phyloP scores from a whole-genome alignment of 2,888 invertebrate species.

The Xylota sylvarum region DNA sequence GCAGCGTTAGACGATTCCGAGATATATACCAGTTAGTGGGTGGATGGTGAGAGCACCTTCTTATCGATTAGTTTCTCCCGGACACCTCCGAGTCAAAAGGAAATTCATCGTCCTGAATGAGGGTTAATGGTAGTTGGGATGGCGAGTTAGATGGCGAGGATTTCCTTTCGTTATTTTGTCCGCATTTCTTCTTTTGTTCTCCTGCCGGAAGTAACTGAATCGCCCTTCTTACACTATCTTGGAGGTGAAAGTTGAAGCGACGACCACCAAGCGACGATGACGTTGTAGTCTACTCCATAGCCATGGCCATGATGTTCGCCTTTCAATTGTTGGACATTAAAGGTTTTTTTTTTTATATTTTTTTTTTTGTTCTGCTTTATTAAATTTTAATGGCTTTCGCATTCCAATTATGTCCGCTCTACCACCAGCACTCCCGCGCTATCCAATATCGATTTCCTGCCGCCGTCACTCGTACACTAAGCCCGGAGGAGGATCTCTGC shows the following conservation, averaged over 20 bases:
- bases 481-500: not conserved
- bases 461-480: slow-evolving; percentile 32
- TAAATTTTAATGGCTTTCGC: slow-evolving; percentile 72
- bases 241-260: slow-evolving; percentile 24
- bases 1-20: not conserved
- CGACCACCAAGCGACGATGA: slow-evolving; percentile 21
- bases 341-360: slow-evolving; percentile 36
- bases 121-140: slow-evolving; percentile 15
- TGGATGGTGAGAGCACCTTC: slow-evolving; percentile 25
- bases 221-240: slow-evolving; percentile 32
- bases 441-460: slow-evolving; percentile 59
- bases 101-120: slow-evolving; percentile 14
- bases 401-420: slow-evolving; percentile 58
- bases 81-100: slow-evolving; percentile 32
- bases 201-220: slow-evolving; percentile 55
- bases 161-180: slow-evolving; percentile 49
- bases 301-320: slow-evolving; percentile 45
- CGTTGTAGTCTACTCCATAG: slow-evolving; percentile 4
- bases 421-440: not conserved
- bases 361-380: slow-evolving; percentile 48
- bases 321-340: slow-evolving; percentile 58
- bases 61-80: slow-evolving; percentile 51
- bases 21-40: not conserved
- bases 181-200: slow-evolving; percentile 36
- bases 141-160: slow-evolving; percentile 22